These are phyloP conservation scores for Tragulus kanchil DNA, from an alignment of 2,113 vertebrate species.

Conservation along the genomic window DNA sequence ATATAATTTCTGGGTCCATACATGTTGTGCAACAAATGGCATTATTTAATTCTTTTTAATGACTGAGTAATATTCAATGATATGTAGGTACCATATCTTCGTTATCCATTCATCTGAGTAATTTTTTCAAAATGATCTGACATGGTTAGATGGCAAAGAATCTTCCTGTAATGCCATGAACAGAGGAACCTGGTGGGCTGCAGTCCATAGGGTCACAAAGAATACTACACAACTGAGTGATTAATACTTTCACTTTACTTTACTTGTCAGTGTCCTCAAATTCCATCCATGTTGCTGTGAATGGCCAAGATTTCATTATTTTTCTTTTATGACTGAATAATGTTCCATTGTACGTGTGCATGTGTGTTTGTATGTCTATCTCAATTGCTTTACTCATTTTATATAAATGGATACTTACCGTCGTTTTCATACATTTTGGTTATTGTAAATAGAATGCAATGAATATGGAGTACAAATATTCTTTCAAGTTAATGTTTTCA, in stretches of 20 bases:
- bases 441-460: neutral
- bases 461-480: neutral
- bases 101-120: neutral
- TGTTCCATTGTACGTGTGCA: neutral
- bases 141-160: too few species aligned
- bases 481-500: neutral
- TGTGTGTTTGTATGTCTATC: neutral
- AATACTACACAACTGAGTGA: too few species aligned
- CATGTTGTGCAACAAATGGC: neutral
- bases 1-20: neutral
- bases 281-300: neutral
- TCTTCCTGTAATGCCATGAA: too few species aligned
- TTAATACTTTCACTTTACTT: too few species aligned
- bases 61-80: neutral
- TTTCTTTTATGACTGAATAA: neutral
- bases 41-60: neutral
- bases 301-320: neutral
- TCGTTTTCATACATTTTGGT: neutral
- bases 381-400: neutral
- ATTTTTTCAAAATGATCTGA: too few species aligned
- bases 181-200: too few species aligned
- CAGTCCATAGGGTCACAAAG: too few species aligned
- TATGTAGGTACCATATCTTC: neutral
- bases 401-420: neutral
- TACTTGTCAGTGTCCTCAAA: too few species aligned